phyloP scores from a whole-genome alignment of 2,888 invertebrate species.

The Crepidodera aurea region DNA sequence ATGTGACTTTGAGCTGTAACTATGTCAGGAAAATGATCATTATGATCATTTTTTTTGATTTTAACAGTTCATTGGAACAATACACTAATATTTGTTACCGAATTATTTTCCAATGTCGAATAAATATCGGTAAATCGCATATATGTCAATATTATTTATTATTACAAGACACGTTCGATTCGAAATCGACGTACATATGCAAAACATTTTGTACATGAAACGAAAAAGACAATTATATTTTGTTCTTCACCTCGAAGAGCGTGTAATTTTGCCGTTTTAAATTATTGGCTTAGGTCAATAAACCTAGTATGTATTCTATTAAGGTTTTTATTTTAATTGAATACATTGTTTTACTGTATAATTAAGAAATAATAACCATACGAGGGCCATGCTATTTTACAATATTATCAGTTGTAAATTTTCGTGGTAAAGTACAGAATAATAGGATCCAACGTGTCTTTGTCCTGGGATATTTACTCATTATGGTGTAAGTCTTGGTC shows the following conservation, averaged over 20 bases:
- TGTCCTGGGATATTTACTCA: too few relatives aligned
- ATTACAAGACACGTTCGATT: constrained; percentile 39
- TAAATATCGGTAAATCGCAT: constrained; percentile 1
- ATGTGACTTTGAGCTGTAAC: too few relatives aligned
- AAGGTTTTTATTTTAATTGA: constrained; percentile 15
- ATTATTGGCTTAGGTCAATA: constrained; percentile 1
- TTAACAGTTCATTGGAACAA: too few relatives aligned
- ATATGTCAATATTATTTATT: constrained; percentile 11
- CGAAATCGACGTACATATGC: constrained; percentile 39
- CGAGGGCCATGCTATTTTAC: too few relatives aligned
- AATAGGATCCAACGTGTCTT: too few relatives aligned
- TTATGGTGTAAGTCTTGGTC: too few relatives aligned
- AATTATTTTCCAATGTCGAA: constrained; percentile 7
- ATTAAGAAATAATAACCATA: constrained; percentile 1
- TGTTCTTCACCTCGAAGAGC: constrained; percentile 25
- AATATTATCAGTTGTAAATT: too few relatives aligned
- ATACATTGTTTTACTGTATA: neutral
- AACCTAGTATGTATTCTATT: neutral
- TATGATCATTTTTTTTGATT: too few relatives aligned
- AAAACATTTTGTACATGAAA: constrained; percentile 25
- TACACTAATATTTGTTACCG: too few relatives aligned
- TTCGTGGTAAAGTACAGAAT: too few relatives aligned
- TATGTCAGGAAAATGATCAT: too few relatives aligned
- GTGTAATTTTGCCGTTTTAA: constrained; percentile 8
- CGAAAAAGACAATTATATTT: constrained; percentile 32